Evolutionary conservation across 2,888 invertebrate species (phyloP).

Genomic region (Plebejus argus): DNA sequence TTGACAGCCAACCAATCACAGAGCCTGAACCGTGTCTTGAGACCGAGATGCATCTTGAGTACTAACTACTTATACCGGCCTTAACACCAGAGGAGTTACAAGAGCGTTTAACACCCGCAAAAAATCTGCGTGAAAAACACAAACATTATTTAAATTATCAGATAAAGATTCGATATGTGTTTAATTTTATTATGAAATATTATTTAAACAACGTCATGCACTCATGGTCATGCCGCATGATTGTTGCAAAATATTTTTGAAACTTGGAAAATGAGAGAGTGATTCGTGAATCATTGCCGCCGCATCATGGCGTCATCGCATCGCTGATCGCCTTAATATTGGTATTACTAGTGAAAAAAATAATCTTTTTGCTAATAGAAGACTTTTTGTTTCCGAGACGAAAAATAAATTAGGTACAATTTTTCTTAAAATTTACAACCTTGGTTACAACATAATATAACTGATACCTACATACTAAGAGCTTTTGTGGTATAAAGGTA

Average conservation of each 20-base stretch:
- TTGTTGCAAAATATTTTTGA: constrained; percentile 18
- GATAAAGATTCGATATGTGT: too few species aligned
- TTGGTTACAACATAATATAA: too few species aligned
- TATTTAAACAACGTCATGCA: not conserved
- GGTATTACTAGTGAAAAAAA: constrained; percentile 8
- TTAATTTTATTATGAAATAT: not conserved
- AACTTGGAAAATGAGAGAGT: not conserved
- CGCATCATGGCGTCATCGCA: not conserved
- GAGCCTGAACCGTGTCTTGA: too few species aligned
- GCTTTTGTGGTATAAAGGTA: not conserved
- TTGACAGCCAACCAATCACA: too few species aligned
- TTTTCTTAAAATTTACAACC: not conserved
- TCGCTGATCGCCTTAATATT: not conserved
- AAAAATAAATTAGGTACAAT: not conserved
- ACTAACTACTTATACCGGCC: too few species aligned
- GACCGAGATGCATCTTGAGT: too few species aligned
- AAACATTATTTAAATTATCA: too few species aligned
- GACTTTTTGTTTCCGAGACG: not conserved
- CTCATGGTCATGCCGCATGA: not conserved
- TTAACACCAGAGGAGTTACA: too few species aligned
- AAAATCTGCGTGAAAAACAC: too few species aligned
- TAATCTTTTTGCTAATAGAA: not conserved
- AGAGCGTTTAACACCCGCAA: too few species aligned
- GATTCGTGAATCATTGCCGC: not conserved
- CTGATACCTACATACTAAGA: not conserved